phyloP scores from a whole-genome alignment of 2,888 invertebrate species.

The Melinopterus prodromus region DNA sequence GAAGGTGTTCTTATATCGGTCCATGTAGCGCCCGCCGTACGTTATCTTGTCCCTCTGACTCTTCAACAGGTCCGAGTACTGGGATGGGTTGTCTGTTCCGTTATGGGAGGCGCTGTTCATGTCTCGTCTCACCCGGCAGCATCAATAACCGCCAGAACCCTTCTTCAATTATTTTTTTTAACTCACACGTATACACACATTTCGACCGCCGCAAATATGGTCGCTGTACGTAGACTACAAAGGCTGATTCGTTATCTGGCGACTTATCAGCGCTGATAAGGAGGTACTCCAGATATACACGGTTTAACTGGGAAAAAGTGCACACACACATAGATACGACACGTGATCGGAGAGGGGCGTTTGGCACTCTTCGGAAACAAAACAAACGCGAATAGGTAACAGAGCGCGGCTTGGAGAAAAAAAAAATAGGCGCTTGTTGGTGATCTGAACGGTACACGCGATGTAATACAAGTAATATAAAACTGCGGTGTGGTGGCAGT shows the following conservation, averaged over 20 bases:
- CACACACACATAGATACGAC: not conserved
- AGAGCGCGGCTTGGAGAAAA: not conserved
- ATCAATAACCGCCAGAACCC: not conserved
- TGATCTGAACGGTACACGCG: not conserved
- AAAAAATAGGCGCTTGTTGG: not conserved
- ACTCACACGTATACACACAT: not conserved
- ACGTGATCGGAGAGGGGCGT: not conserved
- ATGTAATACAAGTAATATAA: constrained; percentile 4
- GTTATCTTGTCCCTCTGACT: constrained; percentile 54
- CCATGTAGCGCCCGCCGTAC: constrained; percentile 57
- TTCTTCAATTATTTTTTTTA: not conserved
- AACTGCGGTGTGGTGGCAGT: not conserved
- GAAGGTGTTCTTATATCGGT: constrained; percentile 56
- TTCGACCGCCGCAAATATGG: not conserved
- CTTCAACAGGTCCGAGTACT: constrained; percentile 44
- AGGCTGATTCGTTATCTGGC: not conserved
- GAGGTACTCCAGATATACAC: not conserved
- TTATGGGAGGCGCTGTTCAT: constrained; percentile 14
- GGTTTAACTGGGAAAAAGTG: too few species aligned
- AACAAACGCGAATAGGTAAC: not conserved
- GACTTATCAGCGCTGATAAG: not conserved
- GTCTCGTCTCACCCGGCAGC: not conserved
- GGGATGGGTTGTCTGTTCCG: not conserved
- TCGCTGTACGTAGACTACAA: not conserved
- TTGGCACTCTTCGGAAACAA: not conserved